These are phyloP conservation scores for Hyperoplus immaculatus DNA, from an alignment of 2,797 vertebrate genomes.

Conservation along the genomic window DNA sequence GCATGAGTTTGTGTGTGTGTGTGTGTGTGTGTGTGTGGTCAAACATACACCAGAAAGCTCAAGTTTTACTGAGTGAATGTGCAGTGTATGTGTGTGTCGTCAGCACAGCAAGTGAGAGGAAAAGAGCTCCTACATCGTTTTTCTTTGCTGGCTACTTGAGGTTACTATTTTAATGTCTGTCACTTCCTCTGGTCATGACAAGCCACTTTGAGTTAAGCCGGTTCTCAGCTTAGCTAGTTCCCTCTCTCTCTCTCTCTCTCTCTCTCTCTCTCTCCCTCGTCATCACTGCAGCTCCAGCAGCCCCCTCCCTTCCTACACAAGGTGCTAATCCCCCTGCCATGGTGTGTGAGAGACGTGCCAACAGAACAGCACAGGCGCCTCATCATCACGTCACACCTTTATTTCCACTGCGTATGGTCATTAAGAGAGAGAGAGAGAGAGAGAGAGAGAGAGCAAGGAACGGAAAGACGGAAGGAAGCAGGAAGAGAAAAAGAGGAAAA, in stretches of 20 bases:
- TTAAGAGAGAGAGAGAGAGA: slow-evolving; percentile 10
- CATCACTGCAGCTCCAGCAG: slow-evolving; percentile 19
- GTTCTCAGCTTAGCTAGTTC: slow-evolving; percentile 81
- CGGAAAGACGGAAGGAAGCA: neutral
- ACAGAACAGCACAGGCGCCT: slow-evolving; percentile 61
- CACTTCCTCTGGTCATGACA: slow-evolving; percentile 86
- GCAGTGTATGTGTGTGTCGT: slow-evolving; percentile 6
- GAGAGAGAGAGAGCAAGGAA: neutral
- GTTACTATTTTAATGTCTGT: slow-evolving; percentile 86
- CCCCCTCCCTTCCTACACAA: slow-evolving; percentile 52
- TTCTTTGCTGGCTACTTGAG: slow-evolving; percentile 76
- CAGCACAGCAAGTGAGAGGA: neutral
- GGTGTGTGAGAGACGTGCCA: slow-evolving; percentile 57
- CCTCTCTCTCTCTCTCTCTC: slow-evolving; percentile 72
- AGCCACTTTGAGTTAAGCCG: slow-evolving; percentile 84
- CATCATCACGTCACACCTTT: slow-evolving; percentile 10
- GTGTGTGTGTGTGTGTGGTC: slow-evolving; percentile 12
- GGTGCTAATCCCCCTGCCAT: slow-evolving; percentile 76
- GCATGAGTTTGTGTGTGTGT: neutral
- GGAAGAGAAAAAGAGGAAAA: slow-evolving; percentile 24
- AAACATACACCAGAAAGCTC: slow-evolving; percentile 6
- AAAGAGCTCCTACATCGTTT: no score
- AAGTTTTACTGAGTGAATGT: slow-evolving; percentile 13
- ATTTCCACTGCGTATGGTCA: slow-evolving; percentile 5
- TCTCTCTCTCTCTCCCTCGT: slow-evolving; percentile 61